These are phyloP conservation scores for Cromileptes altivelis DNA, from an alignment of 2,113 vertebrate genomes.

Conservation along the genomic window DNA sequence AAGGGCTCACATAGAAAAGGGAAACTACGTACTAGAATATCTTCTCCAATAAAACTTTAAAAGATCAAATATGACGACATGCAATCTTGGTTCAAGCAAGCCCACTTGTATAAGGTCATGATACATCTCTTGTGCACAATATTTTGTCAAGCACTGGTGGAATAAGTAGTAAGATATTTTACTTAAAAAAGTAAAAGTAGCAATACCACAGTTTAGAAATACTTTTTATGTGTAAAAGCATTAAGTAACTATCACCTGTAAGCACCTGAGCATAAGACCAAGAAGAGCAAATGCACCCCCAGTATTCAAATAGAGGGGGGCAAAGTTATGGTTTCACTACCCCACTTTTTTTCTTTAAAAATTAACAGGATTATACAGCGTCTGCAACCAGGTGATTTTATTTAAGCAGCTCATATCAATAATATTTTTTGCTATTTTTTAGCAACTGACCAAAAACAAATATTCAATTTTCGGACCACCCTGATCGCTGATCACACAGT, in stretches of 20 bases:
- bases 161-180: not conserved
- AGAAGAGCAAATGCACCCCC: too few relatives aligned
- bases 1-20: conserved; percentile 8
- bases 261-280: too few relatives aligned
- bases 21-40: not conserved
- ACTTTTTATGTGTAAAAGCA: not conserved
- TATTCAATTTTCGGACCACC: too few relatives aligned
- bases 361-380: too few relatives aligned
- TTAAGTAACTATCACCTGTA: not conserved
- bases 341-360: too few relatives aligned
- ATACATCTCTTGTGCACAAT: not conserved
- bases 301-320: too few relatives aligned
- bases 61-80: not conserved
- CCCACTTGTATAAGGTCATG: not conserved
- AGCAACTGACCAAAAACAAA: too few relatives aligned
- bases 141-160: not conserved
- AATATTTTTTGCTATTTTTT: too few relatives aligned
- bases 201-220: not conserved
- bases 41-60: not conserved
- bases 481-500: too few relatives aligned
- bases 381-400: too few relatives aligned
- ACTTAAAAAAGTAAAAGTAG: not conserved
- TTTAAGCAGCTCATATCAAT: too few relatives aligned
- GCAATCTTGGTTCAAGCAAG: not conserved
- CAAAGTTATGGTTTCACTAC: too few relatives aligned